Evolutionary conservation across 2,113 vertebrate genomes (phyloP).

Genomic region (Platanista minor): DNA sequence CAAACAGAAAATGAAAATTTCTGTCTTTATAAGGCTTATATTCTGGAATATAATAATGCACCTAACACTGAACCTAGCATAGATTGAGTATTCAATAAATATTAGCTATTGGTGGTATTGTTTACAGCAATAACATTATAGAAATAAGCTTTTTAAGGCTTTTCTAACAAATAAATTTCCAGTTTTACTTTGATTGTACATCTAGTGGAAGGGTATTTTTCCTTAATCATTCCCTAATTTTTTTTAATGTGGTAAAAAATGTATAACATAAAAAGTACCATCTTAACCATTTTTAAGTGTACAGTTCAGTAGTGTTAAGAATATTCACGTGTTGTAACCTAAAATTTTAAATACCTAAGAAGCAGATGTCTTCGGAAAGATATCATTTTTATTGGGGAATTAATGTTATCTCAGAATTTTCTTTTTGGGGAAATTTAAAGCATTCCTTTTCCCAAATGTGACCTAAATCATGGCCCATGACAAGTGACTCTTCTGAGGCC

Average conservation of each 20-base stretch:
- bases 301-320: background rate
- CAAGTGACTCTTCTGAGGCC: background rate
- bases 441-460: background rate
- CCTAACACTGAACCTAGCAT: background rate
- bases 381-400: background rate
- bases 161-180: background rate
- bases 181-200: conserved; percentile 17
- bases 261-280: background rate
- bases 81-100: background rate
- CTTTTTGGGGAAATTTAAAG: background rate
- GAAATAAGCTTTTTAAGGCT: background rate
- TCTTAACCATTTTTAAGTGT: background rate
- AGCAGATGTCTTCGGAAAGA: background rate
- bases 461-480: background rate
- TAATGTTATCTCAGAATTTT: conserved; percentile 25
- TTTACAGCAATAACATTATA: background rate
- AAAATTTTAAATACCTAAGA: conserved; percentile 33
- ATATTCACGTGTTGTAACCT: background rate
- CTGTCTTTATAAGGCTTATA: background rate
- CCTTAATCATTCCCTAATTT: background rate
- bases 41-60: background rate
- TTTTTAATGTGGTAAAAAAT: background rate
- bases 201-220: background rate
- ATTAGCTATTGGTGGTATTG: background rate
- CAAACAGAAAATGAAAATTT: background rate